These are phyloP conservation scores for Carabus problematicus DNA, from an alignment of 2,888 invertebrate genomes.

Conservation along the genomic window DNA sequence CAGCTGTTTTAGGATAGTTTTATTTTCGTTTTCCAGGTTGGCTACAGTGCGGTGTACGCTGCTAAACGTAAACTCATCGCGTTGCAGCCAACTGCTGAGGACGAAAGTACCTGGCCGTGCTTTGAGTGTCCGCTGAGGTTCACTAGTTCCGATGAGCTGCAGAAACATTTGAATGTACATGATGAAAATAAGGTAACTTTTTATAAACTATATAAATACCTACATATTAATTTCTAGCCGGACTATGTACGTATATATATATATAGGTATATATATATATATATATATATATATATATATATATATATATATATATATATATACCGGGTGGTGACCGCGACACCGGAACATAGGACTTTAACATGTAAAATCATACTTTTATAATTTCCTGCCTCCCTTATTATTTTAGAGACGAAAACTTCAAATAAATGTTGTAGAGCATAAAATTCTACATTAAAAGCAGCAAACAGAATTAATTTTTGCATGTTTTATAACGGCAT, in stretches of 20 bases:
- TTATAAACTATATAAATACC: constrained; percentile 1
- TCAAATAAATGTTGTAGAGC: no score
- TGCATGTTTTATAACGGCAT: no score
- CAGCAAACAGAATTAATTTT: no score
- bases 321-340: background rate
- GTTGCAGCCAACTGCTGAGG: constrained; percentile 57
- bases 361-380: no score
- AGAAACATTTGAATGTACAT: constrained; percentile 67
- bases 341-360: no score
- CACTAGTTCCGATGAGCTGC: constrained; percentile 64
- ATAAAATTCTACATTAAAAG: no score
- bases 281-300: constrained; percentile 17
- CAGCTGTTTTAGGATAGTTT: constrained; percentile 5
- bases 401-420: no score
- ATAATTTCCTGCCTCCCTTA: no score
- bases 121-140: constrained; percentile 69
- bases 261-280: no score
- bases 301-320: no score
- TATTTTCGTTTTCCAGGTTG: constrained; percentile 54
- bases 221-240: constrained; percentile 12
- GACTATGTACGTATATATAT: constrained; percentile 18
- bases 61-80: constrained; percentile 63
- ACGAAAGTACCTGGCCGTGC: constrained; percentile 66
- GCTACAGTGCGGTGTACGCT: constrained; percentile 74
- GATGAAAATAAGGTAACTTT: constrained; percentile 52